A percentile compares a stretch with the other conserved stretches of the same genome.
phyloP scores from a whole-genome alignment of 2,113 vertebrate species.

The Ptilorrhoa leucosticta region DNA sequence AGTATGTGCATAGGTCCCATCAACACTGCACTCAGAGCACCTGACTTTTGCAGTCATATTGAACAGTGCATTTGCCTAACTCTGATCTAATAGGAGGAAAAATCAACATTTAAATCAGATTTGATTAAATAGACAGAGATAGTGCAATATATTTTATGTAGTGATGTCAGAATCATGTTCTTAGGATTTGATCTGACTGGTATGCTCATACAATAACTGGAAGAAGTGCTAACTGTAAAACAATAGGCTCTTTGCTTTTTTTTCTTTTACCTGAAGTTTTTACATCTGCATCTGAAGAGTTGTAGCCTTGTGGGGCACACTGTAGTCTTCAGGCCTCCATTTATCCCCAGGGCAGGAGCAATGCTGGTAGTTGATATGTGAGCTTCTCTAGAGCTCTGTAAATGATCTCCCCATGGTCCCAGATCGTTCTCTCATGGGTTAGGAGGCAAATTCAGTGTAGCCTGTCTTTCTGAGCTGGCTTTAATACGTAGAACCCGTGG shows the following conservation, averaged over 20 bases:
- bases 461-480: neutral
- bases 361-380: neutral
- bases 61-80: neutral
- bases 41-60: neutral
- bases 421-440: neutral
- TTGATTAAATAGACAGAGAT: neutral
- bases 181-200: neutral
- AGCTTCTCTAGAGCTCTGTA: neutral
- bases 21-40: neutral
- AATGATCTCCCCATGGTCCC: neutral
- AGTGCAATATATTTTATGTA: neutral
- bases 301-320: neutral
- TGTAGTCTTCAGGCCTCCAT: neutral
- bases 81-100: neutral
- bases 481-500: neutral
- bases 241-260: neutral
- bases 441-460: neutral
- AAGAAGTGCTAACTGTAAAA: neutral
- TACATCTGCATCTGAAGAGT: neutral
- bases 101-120: neutral
- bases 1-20: neutral
- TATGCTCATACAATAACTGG: neutral
- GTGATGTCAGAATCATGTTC: neutral
- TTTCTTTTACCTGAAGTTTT: neutral
- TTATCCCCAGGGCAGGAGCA: neutral